Evolutionary conservation across 2,888 invertebrate species (phyloP).

Genomic region (Cerceris ruficornis): DNA sequence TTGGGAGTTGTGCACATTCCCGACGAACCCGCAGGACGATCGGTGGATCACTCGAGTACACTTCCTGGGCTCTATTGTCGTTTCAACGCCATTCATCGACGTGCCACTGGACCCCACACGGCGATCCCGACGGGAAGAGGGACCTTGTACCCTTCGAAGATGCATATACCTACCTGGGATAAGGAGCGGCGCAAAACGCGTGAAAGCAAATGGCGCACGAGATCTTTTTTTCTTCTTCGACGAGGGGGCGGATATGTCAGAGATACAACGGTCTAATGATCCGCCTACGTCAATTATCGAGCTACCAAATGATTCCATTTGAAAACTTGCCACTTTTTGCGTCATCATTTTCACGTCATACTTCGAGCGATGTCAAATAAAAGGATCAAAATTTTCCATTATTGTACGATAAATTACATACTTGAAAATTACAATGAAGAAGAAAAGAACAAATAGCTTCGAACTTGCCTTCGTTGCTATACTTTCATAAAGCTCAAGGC

Average conservation of each 20-base stretch:
- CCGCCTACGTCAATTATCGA: constrained; percentile 29
- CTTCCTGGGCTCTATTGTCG: constrained; percentile 76
- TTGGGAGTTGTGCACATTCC: constrained; percentile 56
- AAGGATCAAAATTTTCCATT: background rate
- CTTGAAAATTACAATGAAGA: background rate
- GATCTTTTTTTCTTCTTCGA: constrained; percentile 53
- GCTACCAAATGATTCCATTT: constrained; percentile 28
- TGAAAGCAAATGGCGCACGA: constrained; percentile 68
- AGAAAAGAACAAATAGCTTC: background rate
- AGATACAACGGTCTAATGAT: constrained; percentile 39
- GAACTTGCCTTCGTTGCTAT: background rate
- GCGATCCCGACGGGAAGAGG: constrained; percentile 70
- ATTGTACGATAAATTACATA: background rate
- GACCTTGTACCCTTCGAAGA: constrained; percentile 57
- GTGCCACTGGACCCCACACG: constrained; percentile 77
- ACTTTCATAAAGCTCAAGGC: background rate
- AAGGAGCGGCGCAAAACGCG: constrained; percentile 68
- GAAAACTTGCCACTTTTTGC: constrained; percentile 13
- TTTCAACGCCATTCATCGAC: constrained; percentile 63
- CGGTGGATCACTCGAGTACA: constrained; percentile 77
- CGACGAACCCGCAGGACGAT: constrained; percentile 65
- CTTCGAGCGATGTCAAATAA: background rate
- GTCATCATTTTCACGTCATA: constrained; percentile 9
- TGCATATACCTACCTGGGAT: constrained; percentile 62
- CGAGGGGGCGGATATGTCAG: constrained; percentile 15